Evolutionary conservation across 2,113 vertebrate genomes (phyloP), one percentile per base, ranked within the genome.

Genomic region (Oenanthe oenanthe): DNA sequence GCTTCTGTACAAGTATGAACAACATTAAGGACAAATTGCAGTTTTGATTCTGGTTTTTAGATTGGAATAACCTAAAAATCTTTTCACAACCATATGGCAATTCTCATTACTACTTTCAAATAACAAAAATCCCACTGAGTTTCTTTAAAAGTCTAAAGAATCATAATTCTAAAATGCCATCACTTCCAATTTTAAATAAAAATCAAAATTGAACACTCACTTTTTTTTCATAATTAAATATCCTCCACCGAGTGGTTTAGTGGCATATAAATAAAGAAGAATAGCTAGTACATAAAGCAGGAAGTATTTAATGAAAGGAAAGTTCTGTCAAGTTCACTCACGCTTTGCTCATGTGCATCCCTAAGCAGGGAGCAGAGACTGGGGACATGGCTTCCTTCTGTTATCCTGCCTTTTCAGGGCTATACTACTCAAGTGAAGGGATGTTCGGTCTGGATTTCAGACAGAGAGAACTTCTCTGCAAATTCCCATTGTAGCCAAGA

Each of bases 281-380:
- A 32, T 12, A 72, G 34, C 45, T 50, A 63, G 15, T 25, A 53
- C 1, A 10, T 50, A 56, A 19, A 82, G 42, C 6, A 78, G 45
- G 62, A 85, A 78, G 50, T 3, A 61, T 24, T 60, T 85, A 21
- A 20, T 36, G 5, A 88, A 75, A 75, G 32, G 21, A 78, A 87
- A 61, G 42, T n/a, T 34, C 28, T 63, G 28, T 19, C 21, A 78
- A 75, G 28, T 85, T 89, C 20, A 54, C 48, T 82, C 9, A 16
- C 45, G 17, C 43, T 74, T 76, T 6, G 14, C 13, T 32, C 0
- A 0, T 3, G 12, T 21, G 9, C 5, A 8, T 68, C 20, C 43
- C 62, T 89, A 36, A 89, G 42, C 38, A 51, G 40, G 3, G 21
- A 68, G 54, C 50, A 94, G 12, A 60, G 58, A 76, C 40, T 31